Base-by-base conservation (phyloP, 2,888 invertebrate species). In the Xylocampa areola region DNA sequence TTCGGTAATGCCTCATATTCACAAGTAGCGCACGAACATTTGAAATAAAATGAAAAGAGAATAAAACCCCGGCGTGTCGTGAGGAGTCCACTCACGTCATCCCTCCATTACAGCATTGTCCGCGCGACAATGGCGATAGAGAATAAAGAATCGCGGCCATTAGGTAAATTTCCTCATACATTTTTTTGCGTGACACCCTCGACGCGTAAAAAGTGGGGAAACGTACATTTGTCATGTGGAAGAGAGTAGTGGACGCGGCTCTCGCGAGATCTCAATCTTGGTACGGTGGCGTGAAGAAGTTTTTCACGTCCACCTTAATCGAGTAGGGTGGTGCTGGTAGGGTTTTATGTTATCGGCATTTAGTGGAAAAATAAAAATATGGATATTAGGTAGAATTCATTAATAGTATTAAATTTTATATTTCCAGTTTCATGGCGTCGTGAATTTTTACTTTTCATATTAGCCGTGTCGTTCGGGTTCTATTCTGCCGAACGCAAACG, bases 141-240 rank as follows among this genome's bases (percentile, higher is more conserved):
- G 87, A 85, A 91, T 93, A 94, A 94, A 92, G 92, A 92, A 94
- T 94, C 87, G 93, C 81, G 77, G 85, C 92, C 92, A 94, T 94
- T 94, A 94, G 93, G 93, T 92, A 94, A 94, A 94, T 94, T 94
- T 94, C 91, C 93, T 92, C 90, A 92, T 92, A 90, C 92, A 92
- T 92, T 94, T 93, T 90, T 93, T 93, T 90, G 88, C 89, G 90
- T 86, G 90, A 91, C 92, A 88, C 93, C 90, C 92, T 88, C 87
- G 84, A 77, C 81, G 82, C 69, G 87, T 88, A 88, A 89, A 89
- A 89, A 88, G 84, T 80, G 84, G 85, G 87, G 84, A 85, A 84
- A 83, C 74, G 81, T 78, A 82, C 89, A 93, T 94, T 90, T 90
- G 89, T 93, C 94, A 91, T 84, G 90, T 81, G 84, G 82, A 80